Base-by-base conservation (phyloP, 2,113 vertebrate species). In the Corydoras maculifer region DNA sequence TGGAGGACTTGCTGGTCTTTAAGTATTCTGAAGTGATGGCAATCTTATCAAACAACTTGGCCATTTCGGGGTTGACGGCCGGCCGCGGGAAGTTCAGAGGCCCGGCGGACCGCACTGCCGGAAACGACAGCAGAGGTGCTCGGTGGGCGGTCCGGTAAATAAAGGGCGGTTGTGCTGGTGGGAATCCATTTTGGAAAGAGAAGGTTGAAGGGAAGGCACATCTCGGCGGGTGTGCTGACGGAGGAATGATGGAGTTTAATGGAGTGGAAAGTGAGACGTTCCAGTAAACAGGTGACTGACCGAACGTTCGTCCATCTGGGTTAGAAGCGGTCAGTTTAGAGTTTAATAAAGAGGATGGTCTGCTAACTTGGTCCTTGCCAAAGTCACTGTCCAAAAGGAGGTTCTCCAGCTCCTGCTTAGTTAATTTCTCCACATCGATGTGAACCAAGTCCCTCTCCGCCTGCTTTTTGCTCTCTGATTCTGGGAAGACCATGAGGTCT, bases 401-500 rank as follows among this genome's bases (percentile, higher is more conserved):
- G 76, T 94, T 94, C 82, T 99, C 96, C 59, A 99, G 90, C 81
- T 99, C 95, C 70, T 94, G 90, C 61, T 87, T 88, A 62, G 91
- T 94, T 69, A 99, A 86, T 63, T 97, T 98, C 71, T 98, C 91
- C 62, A 98, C 83, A 75, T 99, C 92, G 51, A 96, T 92, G 65
- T 87, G 86, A 66, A 82, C 86, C 79, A 94, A 89, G 78, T 93
- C 89, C 72, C 89, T 89, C 75, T 91, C 87, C 59, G 82, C 70
- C 66, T 79, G 86, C 71, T 88, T 91, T 77, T 91, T 91, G 50
- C 88, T 85, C 80, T 93, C 92, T 31, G 86, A 83, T 75, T 99
- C 97, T 62, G 95, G 94, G 85, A 99, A 99, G 60, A 94, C 88
- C 78, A 99, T 99, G 78, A 99, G 97, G 84, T 99, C 97, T 81